Conservation (phyloP, 2,888 invertebrate genomes). For the Polyommatus icarus region DNA sequence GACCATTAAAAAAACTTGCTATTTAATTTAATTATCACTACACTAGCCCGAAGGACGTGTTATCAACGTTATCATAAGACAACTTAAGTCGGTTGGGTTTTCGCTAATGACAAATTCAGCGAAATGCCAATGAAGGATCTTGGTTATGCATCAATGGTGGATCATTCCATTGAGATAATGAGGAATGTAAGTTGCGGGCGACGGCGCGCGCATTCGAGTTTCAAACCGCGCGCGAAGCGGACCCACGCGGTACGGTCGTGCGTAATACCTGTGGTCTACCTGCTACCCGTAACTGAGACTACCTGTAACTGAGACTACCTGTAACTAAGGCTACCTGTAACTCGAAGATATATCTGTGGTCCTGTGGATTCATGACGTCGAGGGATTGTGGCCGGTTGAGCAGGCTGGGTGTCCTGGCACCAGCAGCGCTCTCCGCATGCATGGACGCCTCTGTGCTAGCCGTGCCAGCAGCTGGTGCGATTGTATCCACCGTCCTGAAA, state of each 20-base stretch:
- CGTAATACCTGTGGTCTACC: conserved; percentile 41
- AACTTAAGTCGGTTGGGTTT: neutral
- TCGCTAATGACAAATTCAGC: neutral
- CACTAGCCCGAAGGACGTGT: neutral
- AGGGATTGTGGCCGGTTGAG: conserved; percentile 60
- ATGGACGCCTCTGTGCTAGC: conserved; percentile 74
- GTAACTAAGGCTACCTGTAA: conserved; percentile 32
- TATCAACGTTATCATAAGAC: neutral
- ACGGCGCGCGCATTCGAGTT: conserved; percentile 57
- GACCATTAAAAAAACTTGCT: neutral
- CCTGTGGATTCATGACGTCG: conserved; percentile 56
- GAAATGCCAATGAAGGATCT: neutral
- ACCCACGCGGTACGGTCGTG: conserved; percentile 70
- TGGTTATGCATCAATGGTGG: neutral
- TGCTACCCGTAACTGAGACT: neutral
- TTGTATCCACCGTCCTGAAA: conserved; percentile 72
- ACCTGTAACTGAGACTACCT: neutral
- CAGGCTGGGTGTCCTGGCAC: conserved; percentile 70
- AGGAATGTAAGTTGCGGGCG: conserved; percentile 35
- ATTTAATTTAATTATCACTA: neutral
- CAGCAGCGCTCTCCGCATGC: conserved; percentile 70
- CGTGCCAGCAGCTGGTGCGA: conserved; percentile 73
- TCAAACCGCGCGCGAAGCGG: conserved; percentile 69
- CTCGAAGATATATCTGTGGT: conserved; percentile 31
- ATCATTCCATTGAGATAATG: conserved; percentile 18